A percentile compares a stretch with the other conserved stretches of the same genome.
phyloP scores from a whole-genome alignment of 2,797 vertebrate species.

The Synanceia verrucosa region DNA sequence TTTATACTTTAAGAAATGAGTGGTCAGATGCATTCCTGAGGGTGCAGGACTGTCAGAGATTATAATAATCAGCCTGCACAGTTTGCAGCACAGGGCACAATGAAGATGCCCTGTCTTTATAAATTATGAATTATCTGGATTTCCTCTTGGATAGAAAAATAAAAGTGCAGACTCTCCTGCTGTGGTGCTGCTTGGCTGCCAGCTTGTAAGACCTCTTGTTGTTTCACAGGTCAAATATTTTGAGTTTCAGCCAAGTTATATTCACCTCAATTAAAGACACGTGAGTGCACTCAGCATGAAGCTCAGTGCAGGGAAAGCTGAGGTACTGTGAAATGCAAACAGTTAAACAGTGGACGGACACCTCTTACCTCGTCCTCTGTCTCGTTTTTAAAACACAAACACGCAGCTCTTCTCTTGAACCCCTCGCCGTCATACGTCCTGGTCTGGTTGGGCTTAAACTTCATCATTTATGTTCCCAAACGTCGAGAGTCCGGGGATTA shows the following conservation, averaged over 20 bases:
- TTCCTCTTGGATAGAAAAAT: conserved; percentile 7
- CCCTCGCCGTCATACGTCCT: conserved; percentile 96
- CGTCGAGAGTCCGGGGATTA: not conserved
- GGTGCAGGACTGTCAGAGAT: conserved; percentile 1
- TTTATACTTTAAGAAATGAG: not conserved
- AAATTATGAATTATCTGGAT: conserved; percentile 17
- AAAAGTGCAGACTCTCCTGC: conserved; percentile 13
- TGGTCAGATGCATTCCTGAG: not conserved
- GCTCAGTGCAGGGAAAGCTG: too few relatives aligned
- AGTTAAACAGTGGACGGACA: not conserved
- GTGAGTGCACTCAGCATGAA: not conserved
- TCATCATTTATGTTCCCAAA: conserved; percentile 88
- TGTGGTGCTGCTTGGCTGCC: conserved; percentile 8
- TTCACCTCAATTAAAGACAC: conserved; percentile 12
- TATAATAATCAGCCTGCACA: not conserved
- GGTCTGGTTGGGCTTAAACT: conserved; percentile 97
- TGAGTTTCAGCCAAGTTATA: conserved; percentile 5
- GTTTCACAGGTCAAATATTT: conserved; percentile 31
- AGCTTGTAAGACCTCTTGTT: conserved; percentile 6
- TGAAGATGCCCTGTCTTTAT: not conserved
- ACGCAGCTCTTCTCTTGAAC: conserved; percentile 94
- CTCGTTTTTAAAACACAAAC: conserved; percentile 91
- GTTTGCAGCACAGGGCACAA: not conserved
- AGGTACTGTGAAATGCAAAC: not conserved
- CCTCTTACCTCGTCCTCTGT: conserved; percentile 91